phyloP scores from a whole-genome alignment of 2,888 invertebrate species.

The Troilus luridus region DNA sequence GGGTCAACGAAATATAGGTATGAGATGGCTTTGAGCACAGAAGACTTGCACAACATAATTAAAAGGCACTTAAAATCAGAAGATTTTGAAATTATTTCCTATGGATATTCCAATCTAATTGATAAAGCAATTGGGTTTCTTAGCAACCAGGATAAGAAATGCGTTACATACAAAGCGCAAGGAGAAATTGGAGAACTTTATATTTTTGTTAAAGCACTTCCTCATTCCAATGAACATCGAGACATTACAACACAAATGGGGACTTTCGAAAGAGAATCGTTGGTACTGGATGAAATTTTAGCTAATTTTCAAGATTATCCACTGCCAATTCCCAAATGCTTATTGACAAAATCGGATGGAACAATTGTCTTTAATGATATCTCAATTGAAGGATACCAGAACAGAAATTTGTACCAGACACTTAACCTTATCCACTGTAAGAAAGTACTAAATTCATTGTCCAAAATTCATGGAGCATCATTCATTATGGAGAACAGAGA shows the following conservation, averaged over 20 bases:
- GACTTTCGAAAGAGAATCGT: conserved; percentile 59
- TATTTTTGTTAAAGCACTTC: conserved; percentile 43
- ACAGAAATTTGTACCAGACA: conserved; percentile 34
- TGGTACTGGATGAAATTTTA: conserved; percentile 56
- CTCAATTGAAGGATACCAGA: conserved; percentile 48
- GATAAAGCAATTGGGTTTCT: conserved; percentile 43
- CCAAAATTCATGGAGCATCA: conserved; percentile 59
- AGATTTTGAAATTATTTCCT: conserved; percentile 48
- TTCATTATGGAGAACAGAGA: conserved; percentile 52
- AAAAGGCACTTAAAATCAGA: conserved; percentile 7
- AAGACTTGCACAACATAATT: not conserved
- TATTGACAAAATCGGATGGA: conserved; percentile 29
- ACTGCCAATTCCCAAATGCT: conserved; percentile 38
- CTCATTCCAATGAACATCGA: conserved; percentile 8
- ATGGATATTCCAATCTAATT: not conserved
- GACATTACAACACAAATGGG: conserved; percentile 16
- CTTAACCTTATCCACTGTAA: conserved; percentile 53
- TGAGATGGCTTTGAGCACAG: conserved; percentile 12
- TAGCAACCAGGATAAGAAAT: conserved; percentile 8
- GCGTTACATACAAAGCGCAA: conserved; percentile 34
- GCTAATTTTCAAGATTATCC: conserved; percentile 53
- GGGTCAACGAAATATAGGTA: not conserved
- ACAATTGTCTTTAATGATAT: conserved; percentile 59
- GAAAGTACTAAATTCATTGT: conserved; percentile 43
- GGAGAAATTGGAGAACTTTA: not conserved